Evolutionary conservation across 2,113 vertebrate genomes (phyloP).

Genomic region (Xiphophorus couchianus): DNA sequence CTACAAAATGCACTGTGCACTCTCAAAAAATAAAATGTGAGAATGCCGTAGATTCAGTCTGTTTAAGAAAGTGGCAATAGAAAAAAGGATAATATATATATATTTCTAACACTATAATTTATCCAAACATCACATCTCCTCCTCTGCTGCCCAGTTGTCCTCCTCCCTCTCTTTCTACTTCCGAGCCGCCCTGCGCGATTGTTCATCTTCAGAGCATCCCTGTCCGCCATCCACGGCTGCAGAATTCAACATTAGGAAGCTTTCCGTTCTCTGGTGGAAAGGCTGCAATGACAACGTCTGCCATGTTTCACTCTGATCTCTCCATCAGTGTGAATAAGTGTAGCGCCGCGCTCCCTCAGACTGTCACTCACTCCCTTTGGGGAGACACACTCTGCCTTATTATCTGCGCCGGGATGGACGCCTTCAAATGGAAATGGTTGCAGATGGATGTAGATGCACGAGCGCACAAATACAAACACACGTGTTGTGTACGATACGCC

Average conservation of each 20-base stretch:
- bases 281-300: constrained; percentile 74
- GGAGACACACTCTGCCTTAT: constrained; percentile 63
- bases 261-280: constrained; percentile 67
- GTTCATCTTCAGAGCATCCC: constrained; percentile 53
- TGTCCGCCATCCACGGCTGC: constrained; percentile 57
- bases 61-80: background rate
- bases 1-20: background rate
- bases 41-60: background rate
- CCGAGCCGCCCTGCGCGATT: constrained; percentile 42
- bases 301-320: constrained; percentile 80
- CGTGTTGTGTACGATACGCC: constrained; percentile 2
- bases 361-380: constrained; percentile 78
- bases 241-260: constrained; percentile 58
- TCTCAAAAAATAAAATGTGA: background rate
- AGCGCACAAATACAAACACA: constrained; percentile 26
- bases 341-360: constrained; percentile 60
- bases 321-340: constrained; percentile 78
- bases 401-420: constrained; percentile 58
- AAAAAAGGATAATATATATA: background rate
- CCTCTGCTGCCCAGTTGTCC: constrained; percentile 27
- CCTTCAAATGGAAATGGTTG: constrained; percentile 67
- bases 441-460: constrained; percentile 39
- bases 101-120: background rate
- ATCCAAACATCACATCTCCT: constrained; percentile 9
- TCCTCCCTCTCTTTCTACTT: constrained; percentile 21